A percentile compares a stretch with the other conserved stretches of the same genome.
Conservation (phyloP, 1,140 invertebrate genomes). For the Gonioctena quinquepunctata region DNA sequence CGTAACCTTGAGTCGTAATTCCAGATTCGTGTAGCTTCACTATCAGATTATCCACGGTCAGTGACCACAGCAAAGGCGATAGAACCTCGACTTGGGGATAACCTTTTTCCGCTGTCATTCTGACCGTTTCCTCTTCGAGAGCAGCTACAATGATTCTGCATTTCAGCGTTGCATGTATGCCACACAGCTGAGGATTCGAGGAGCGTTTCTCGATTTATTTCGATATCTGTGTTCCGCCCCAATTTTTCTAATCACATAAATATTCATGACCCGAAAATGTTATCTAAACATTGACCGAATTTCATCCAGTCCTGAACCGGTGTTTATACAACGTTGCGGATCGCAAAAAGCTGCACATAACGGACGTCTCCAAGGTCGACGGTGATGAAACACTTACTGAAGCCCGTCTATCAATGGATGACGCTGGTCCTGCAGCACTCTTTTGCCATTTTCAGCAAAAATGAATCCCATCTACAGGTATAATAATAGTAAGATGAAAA, state of each 20-base stretch:
- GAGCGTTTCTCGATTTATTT: too few relatives aligned
- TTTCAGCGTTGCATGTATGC: too few relatives aligned
- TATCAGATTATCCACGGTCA: too few relatives aligned
- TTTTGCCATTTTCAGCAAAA: conserved; percentile 41
- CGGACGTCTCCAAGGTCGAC: conserved; percentile 22
- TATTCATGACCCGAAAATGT: background rate
- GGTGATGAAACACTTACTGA: conserved; percentile 39
- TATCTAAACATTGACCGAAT: background rate
- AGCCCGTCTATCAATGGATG: conserved; percentile 36
- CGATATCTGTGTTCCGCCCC: background rate
- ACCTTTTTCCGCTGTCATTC: too few relatives aligned
- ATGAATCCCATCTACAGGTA: conserved; percentile 45
- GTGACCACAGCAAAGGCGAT: too few relatives aligned
- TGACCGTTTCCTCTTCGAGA: too few relatives aligned
- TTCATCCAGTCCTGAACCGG: conserved; percentile 39
- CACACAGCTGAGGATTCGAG: too few relatives aligned
- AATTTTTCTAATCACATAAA: background rate
- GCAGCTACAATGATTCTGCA: too few relatives aligned
- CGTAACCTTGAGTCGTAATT: too few relatives aligned
- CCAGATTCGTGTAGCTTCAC: too few relatives aligned
- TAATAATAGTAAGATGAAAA: too few relatives aligned
- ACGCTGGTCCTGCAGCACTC: conserved; percentile 40
- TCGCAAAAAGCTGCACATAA: conserved; percentile 29
- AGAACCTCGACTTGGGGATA: too few relatives aligned
- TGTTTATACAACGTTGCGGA: conserved; percentile 45